Percentiles rank a stretch among this genome's conserved stretches.
phyloP scores from a whole-genome alignment of 2,113 vertebrate genomes.

The Silurus meridionalis region DNA sequence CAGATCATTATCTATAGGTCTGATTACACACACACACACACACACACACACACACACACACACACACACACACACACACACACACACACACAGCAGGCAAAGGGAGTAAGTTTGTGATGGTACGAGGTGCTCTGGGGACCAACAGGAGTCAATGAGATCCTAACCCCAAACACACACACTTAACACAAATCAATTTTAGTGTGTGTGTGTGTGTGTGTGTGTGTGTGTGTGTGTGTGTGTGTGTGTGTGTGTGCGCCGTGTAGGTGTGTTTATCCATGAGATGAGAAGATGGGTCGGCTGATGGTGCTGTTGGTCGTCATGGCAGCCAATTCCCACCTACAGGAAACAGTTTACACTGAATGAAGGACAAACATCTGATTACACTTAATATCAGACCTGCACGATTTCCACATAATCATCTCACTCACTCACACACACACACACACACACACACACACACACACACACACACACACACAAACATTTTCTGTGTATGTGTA shows the following conservation, averaged over 20 bases:
- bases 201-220: neutral
- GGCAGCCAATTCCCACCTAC: slow-evolving; percentile 95
- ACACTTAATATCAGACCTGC: neutral
- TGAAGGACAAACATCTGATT: neutral
- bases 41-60: too few species aligned
- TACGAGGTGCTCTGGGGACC: slow-evolving; percentile 59
- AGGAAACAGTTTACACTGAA: slow-evolving; percentile 41
- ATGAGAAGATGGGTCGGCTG: slow-evolving; percentile 94
- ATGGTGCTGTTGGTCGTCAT: slow-evolving; percentile 99
- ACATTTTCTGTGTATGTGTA: too few species aligned
- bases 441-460: too few species aligned
- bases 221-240: neutral
- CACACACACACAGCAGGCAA: slow-evolving; percentile 34
- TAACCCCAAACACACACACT: slow-evolving; percentile 54
- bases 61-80: slow-evolving; percentile 48
- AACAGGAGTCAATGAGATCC: slow-evolving; percentile 63
- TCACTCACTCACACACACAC: neutral
- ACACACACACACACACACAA: too few species aligned
- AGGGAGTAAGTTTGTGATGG: slow-evolving; percentile 38
- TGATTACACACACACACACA: slow-evolving; percentile 57
- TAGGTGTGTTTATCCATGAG: slow-evolving; percentile 78
- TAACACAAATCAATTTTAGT: neutral
- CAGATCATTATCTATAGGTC: slow-evolving; percentile 78
- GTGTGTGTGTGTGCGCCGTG: neutral
- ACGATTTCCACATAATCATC: neutral